phyloP scores from a whole-genome alignment of 2,888 invertebrate species.

The Limnephilus auricula region DNA sequence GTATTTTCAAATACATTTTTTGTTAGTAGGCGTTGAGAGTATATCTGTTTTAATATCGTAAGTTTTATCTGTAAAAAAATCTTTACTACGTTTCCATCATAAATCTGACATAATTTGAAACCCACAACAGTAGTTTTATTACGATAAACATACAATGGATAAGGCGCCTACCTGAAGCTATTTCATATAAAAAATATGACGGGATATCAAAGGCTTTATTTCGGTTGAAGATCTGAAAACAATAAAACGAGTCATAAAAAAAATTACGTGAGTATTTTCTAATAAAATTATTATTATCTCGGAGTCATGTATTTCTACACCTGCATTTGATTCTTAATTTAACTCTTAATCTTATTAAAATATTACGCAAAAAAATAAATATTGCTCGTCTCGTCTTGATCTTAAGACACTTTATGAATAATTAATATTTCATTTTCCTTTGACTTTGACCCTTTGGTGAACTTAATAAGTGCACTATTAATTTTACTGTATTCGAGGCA shows the following conservation, averaged over 20 bases:
- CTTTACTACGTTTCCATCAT: neutral
- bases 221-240: constrained; percentile 21
- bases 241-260: constrained; percentile 36
- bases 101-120: neutral
- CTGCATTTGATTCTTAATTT: neutral
- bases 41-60: neutral
- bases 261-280: neutral
- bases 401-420: too few relatives aligned
- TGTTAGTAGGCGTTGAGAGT: neutral
- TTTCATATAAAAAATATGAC: constrained; percentile 13
- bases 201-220: neutral
- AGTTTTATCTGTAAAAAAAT: neutral
- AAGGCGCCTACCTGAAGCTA: neutral
- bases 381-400: too few relatives aligned
- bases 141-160: neutral
- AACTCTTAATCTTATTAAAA: too few relatives aligned
- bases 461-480: too few relatives aligned
- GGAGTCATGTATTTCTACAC: neutral
- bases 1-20: neutral
- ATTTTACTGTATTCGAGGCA: too few relatives aligned
- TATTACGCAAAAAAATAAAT: too few relatives aligned
- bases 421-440: too few relatives aligned
- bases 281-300: neutral
- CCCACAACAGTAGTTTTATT: constrained; percentile 30
- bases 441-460: too few relatives aligned